Percentiles rank a stretch among this genome's conserved stretches.
Conservation (phyloP, 2,888 invertebrate species). For the Petrolisthes manimaculis region DNA sequence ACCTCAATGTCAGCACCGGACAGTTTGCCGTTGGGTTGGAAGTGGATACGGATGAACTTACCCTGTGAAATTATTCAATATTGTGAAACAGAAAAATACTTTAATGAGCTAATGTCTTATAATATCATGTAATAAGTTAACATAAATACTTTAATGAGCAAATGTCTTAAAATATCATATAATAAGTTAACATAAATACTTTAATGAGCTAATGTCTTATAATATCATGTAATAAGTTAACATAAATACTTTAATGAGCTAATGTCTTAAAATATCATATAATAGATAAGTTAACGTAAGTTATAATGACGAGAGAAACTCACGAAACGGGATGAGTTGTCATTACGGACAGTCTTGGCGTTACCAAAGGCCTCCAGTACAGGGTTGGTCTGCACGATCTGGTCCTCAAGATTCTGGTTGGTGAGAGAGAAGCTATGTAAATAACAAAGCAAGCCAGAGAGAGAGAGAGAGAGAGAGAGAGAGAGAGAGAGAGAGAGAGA, state of each 20-base stretch:
- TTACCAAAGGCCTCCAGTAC: slow-evolving; percentile 99
- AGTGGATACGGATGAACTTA: slow-evolving; percentile 99
- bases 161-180: no score
- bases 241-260: no score
- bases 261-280: no score
- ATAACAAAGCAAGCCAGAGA: neutral
- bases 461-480: no score
- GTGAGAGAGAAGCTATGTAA: neutral
- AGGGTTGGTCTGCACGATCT: slow-evolving; percentile 99
- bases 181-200: no score
- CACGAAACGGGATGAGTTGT: slow-evolving; percentile 99
- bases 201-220: neutral
- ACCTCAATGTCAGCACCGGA: slow-evolving; percentile 99
- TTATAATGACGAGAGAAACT: neutral
- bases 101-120: neutral
- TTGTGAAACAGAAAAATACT: neutral
- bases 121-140: no score
- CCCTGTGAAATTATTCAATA: slow-evolving; percentile 75
- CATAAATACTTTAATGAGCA: no score
- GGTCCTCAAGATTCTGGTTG: slow-evolving; percentile 56
- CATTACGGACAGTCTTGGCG: slow-evolving; percentile 99
- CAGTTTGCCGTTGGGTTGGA: slow-evolving; percentile 98
- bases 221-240: no score
- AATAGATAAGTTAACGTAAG: no score
- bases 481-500: no score